Conservation (phyloP, 2,113 vertebrate genomes). For the Tor tambroides region DNA sequence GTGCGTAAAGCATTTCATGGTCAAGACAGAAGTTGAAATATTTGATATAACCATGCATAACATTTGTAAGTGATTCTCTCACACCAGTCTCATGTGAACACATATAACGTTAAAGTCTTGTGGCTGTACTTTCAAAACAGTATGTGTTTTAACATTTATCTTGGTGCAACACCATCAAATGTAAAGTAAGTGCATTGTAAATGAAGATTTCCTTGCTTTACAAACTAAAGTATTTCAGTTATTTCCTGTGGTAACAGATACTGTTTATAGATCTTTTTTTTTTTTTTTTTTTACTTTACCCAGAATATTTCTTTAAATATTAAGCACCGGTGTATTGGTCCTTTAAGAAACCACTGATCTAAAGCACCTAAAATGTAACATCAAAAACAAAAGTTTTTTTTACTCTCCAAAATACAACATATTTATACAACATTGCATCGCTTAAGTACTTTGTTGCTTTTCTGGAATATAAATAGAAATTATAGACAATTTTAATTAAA, state of each 20-base stretch:
- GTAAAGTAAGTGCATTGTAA: background rate
- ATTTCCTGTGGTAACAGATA: background rate
- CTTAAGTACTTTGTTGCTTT: too few relatives aligned
- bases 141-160: background rate
- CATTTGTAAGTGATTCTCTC: background rate
- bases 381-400: too few relatives aligned
- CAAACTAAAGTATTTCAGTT: background rate
- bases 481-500: too few relatives aligned
- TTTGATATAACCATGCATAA: too few relatives aligned
- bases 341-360: too few relatives aligned
- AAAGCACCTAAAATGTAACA: too few relatives aligned
- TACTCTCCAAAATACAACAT: too few relatives aligned
- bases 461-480: too few relatives aligned
- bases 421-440: too few relatives aligned
- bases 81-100: background rate
- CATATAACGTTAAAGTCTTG: background rate
- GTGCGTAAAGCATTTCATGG: background rate
- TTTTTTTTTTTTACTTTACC: background rate
- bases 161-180: background rate
- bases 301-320: background rate
- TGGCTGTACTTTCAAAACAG: background rate
- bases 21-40: too few relatives aligned
- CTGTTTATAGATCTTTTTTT: background rate
- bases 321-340: too few relatives aligned
- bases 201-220: background rate